Conservation (phyloP, 2,797 vertebrate species). For the Mastacembelus armatus region DNA sequence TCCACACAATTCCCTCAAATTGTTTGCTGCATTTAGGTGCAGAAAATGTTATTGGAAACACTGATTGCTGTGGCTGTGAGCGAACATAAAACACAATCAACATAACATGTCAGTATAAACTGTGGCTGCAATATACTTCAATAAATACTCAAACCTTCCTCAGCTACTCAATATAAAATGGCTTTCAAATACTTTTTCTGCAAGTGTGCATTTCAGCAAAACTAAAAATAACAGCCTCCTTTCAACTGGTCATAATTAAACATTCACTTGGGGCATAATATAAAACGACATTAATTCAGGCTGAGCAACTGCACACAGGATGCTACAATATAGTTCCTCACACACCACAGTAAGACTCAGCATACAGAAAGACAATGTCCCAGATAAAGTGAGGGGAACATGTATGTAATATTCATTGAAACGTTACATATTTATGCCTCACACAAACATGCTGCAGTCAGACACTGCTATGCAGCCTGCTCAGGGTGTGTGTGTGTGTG, state of each 20-base stretch:
- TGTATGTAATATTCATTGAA: constrained; percentile 71
- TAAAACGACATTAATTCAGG: constrained; percentile 19
- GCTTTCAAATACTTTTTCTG: not conserved
- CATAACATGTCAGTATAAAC: not conserved
- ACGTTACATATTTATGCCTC: constrained; percentile 67
- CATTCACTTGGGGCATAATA: constrained; percentile 16
- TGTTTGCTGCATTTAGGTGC: not conserved
- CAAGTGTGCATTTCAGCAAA: constrained; percentile 26
- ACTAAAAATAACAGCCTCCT: constrained; percentile 22
- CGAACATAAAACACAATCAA: not conserved
- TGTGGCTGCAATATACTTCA: not conserved
- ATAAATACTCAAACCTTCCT: constrained; percentile 7
- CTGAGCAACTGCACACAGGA: constrained; percentile 24
- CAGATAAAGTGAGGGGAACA: constrained; percentile 64
- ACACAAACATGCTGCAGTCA: constrained; percentile 34
- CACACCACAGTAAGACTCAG: constrained; percentile 9
- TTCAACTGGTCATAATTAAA: constrained; percentile 18
- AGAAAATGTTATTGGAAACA: not conserved
- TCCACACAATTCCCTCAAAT: not conserved
- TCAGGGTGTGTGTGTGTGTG: not conserved
- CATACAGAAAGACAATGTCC: constrained; percentile 47
- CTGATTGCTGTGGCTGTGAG: not conserved
- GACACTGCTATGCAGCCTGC: constrained; percentile 11
- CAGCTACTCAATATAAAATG: not conserved
- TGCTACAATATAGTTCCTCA: constrained; percentile 6